Percentiles rank a stretch among this genome's conserved stretches.
phyloP scores from a whole-genome alignment of 2,797 vertebrate species.

The Parauchenoglanis ngamensis region DNA sequence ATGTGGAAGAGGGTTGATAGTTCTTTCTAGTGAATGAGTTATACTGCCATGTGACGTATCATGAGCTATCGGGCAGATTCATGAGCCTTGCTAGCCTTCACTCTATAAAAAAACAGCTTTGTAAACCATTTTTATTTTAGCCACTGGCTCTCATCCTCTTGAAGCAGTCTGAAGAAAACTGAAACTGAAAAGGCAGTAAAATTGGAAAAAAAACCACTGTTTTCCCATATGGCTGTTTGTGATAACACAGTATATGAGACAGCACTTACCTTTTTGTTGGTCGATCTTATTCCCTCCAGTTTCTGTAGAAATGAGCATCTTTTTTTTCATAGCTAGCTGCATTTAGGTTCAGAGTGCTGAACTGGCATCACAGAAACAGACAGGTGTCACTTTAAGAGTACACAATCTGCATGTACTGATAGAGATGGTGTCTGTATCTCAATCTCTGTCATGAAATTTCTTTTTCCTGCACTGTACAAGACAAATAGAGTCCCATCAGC shows the following conservation, averaged over 20 bases:
- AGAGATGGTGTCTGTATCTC: not conserved
- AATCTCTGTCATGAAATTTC: not conserved
- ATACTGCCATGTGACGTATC: too few relatives aligned
- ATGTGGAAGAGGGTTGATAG: too few relatives aligned
- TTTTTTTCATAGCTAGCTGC: not conserved
- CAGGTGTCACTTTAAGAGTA: not conserved
- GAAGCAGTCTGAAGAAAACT: not conserved
- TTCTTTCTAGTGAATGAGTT: not conserved
- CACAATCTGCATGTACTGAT: not conserved
- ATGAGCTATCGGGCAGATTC: not conserved
- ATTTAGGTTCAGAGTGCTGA: not conserved
- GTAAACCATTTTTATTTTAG: not conserved
- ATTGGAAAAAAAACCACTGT: not conserved
- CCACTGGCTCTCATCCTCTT: not conserved
- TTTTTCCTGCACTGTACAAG: not conserved
- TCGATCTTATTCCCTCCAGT: not conserved
- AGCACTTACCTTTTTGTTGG: too few relatives aligned
- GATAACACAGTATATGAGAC: not conserved
- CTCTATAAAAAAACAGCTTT: not conserved
- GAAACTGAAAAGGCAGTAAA: not conserved
- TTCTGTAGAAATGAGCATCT: not conserved
- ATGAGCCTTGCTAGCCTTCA: not conserved
- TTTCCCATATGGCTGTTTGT: not conserved
- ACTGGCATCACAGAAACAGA: not conserved
- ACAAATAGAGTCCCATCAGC: not conserved